These are phyloP conservation scores for Aurelia sp. DNA, from an alignment of 30 jellyfish, hydroid and myxozoan genomes.

Conservation along the genomic window DNA sequence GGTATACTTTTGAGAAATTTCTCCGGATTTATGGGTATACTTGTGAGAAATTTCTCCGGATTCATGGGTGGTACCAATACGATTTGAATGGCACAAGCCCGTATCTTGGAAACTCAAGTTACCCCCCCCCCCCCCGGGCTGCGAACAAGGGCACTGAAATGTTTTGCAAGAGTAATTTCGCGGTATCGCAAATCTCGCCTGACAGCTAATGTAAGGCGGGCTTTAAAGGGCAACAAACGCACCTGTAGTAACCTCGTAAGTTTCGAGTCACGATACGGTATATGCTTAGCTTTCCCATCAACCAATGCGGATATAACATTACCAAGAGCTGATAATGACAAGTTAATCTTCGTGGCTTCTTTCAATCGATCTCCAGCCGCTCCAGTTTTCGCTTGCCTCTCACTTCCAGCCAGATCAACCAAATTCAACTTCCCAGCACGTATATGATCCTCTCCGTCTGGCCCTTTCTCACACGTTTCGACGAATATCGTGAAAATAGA, in stretches of 20 bases:
- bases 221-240: background rate
- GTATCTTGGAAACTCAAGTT: no score
- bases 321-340: conserved; percentile 96
- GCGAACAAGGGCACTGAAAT: no score
- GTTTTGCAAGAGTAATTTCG: no score
- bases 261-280: conserved; percentile 97
- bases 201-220: no score
- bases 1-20: no score
- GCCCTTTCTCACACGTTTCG: conserved; percentile 91
- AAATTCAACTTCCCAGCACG: conserved; percentile 94
- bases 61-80: no score
- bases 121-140: no score
- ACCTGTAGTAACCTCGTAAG: conserved; percentile 95
- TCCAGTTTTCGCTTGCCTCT: conserved; percentile 97
- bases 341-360: conserved; percentile 96
- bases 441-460: conserved; percentile 95
- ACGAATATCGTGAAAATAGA: conserved; percentile 95
- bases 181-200: no score
- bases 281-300: conserved; percentile 96
- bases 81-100: no score
- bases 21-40: no score
- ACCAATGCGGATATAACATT: conserved; percentile 98
- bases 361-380: conserved; percentile 95
- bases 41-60: no score
- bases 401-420: conserved; percentile 99